phyloP scores from a whole-genome alignment of 2,888 invertebrate species.

The Atherix ibis region DNA sequence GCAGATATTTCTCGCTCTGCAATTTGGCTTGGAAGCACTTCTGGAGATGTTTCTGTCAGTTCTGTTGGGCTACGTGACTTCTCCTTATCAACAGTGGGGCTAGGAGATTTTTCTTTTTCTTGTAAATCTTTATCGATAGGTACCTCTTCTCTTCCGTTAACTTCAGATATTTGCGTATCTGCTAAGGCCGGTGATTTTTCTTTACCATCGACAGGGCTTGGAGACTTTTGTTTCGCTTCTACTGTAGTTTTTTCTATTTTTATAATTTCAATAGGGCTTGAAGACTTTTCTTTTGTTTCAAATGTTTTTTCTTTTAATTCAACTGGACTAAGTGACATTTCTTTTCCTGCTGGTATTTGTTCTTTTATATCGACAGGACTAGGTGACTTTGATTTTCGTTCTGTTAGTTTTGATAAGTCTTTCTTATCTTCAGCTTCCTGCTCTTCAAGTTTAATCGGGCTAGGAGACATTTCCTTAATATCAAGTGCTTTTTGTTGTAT shows the following conservation, averaged over 20 bases:
- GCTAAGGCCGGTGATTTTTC: neutral
- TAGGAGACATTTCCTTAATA: neutral
- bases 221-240: neutral
- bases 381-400: neutral
- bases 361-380: no score
- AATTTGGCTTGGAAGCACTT: no score
- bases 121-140: constrained; percentile 18
- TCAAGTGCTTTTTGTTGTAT: no score
- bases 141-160: neutral
- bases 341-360: neutral
- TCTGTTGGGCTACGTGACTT: no score
- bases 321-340: neutral
- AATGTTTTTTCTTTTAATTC: no score
- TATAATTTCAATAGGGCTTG: neutral
- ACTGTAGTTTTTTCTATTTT: no score
- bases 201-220: neutral
- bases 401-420: neutral
- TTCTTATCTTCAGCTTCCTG: neutral
- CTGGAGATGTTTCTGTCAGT: no score
- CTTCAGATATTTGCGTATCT: constrained; percentile 15
- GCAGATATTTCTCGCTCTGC: no score
- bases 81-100: no score
- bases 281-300: no score
- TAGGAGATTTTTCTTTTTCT: neutral
- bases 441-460: no score